Base-by-base conservation (phyloP, 92 coral and sea anemone species). In the Epizoanthus ramosus region DNA sequence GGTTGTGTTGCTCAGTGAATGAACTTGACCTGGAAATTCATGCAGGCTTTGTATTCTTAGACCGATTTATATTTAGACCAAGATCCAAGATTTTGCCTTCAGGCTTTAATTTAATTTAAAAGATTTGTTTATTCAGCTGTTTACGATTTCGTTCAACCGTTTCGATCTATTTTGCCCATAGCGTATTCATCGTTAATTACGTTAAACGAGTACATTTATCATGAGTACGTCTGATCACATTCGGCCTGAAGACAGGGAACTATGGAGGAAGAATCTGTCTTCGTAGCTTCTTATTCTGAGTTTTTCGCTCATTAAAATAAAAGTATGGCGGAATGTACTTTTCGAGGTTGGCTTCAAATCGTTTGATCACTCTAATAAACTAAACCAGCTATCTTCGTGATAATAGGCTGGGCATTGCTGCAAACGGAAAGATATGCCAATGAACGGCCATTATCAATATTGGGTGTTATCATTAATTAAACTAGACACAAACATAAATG, bases 401-500 rank as follows among this genome's bases (percentile, higher is more conserved):
- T 33, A 33, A 67, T 0, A 65, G 70, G 14, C 0, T 10, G 17
- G 70, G 8, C 35, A 65, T 65, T 24, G 70, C n/a, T 65, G 18
- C 39, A 54, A 22, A 24, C 41, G 45, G 59, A 35, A 57, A 28
- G 7, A 54, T 31, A 74, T 19, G 23, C 14, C 22, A 56, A 12
- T 56, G 17, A 75, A 75, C 65, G 18, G 35, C 37, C 54, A 57
- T 74, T 74, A 74, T 15, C 52, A 9, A 57, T 75, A 75, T 75
- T 57, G 66, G 56, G 56, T 18, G 58, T 71, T 71, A 8, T 33
- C 52, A 23, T 31, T 7, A 56, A 75, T 75, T 54, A 33, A 21
- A 17, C 65, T 17, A 25, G 21, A 75, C 52, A 75, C 80, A 75
- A 56, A 75, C 65, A 57, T 16, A 57, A 35, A 33, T 57, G 39